phyloP scores from a whole-genome alignment of 2,888 invertebrate species.

The Zygogramma bicolorata region DNA sequence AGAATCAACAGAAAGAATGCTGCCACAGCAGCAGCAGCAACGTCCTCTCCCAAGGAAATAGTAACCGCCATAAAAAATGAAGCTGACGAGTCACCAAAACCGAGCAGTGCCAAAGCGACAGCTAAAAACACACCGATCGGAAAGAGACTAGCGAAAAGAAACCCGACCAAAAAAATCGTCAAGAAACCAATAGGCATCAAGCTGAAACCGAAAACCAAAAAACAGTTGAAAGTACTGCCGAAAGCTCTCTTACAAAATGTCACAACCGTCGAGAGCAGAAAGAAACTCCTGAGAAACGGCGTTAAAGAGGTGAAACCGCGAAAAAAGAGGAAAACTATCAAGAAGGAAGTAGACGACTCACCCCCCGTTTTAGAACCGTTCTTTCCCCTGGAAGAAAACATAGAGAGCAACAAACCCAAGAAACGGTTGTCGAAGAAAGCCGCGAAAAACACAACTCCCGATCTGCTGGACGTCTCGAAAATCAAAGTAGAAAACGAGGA shows the following conservation, averaged over 20 bases:
- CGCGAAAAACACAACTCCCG: slow-evolving; percentile 39
- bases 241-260: slow-evolving; percentile 59
- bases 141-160: slow-evolving; percentile 48
- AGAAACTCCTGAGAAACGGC: slow-evolving; percentile 62
- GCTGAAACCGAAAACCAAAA: slow-evolving; percentile 58
- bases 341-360: slow-evolving; percentile 47
- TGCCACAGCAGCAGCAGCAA: slow-evolving; percentile 39
- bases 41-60: slow-evolving; percentile 58
- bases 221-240: slow-evolving; percentile 52
- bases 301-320: slow-evolving; percentile 54
- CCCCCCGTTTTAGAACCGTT: slow-evolving; percentile 62
- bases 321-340: slow-evolving; percentile 39
- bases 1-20: slow-evolving; percentile 63
- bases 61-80: slow-evolving; percentile 50
- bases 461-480: slow-evolving; percentile 48
- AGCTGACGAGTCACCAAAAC: slow-evolving; percentile 7
- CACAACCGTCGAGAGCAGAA: slow-evolving; percentile 58
- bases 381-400: slow-evolving; percentile 55
- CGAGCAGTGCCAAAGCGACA: slow-evolving; percentile 26
- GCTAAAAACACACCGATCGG: slow-evolving; percentile 42
- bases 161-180: slow-evolving; percentile 46
- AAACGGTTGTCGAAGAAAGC: slow-evolving; percentile 47
- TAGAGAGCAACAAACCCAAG: slow-evolving; percentile 47
- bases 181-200: slow-evolving; percentile 53
- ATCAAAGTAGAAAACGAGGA: slow-evolving; percentile 52